Base-by-base conservation (phyloP, 1,140 invertebrate species). In the Drosophila ambigua region DNA sequence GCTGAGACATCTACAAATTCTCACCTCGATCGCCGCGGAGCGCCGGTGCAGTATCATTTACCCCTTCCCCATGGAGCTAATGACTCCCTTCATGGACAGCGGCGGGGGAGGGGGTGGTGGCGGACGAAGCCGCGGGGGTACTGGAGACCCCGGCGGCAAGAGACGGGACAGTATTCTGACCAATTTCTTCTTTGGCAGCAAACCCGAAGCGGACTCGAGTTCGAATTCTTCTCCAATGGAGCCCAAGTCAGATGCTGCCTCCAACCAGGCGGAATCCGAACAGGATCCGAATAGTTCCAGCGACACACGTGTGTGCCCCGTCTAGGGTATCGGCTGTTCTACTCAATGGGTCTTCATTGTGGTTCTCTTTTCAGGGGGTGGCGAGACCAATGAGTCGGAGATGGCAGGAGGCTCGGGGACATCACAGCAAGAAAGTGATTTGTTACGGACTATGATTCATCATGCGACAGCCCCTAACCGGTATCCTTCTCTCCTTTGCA, bases 41-140 rank as follows among this genome's bases (percentile, higher is more conserved):
- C 98, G 98, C 92, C 98, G 98, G 91, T 98, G 98, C 0, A 99
- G 98, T 11, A 99, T 99, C 75, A 96, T 99, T 64, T 99, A 99
- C 92, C 98, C 98, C 4, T 94, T 99, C 72, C 98, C 98, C 11
- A 96, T 99, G 84, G 98, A 99, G 52, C 60, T 93, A 3, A 65
- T 90, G 72, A 45, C 60, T 23, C 49, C 63, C 0, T 80, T 85
- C 26, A 26, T 72, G 46, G n/a, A n/a, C 4, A 4, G 2, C 2
- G 54, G 50, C 7, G 24, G 35, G 13, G 26, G 7, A 20, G 64
- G 24, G 13, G 26, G 7, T 24, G 64, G 24, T 4, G 65, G 31
- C 0, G 46, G 13, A 3, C 35, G 65, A 9, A 31, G 51, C 7
- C 26, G 26, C 4, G 43, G 61, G n/a, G 51, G 41, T 7, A 28